Base-by-base conservation (phyloP, 92 coral and sea anemone genomes). In the Zoanthus sansibaricus region DNA sequence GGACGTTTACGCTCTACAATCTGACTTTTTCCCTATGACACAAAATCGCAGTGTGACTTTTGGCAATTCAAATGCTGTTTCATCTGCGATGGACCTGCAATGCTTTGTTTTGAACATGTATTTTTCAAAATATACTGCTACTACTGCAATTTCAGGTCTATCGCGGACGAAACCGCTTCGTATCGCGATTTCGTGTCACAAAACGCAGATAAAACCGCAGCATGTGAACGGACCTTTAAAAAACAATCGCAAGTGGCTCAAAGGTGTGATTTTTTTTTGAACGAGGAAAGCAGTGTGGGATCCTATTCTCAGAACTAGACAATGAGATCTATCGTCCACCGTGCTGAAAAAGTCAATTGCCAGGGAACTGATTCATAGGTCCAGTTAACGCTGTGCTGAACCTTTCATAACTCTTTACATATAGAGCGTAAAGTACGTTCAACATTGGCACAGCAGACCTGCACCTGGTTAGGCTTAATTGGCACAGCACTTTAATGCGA, bases 191-290 rank as follows among this genome's bases (percentile, higher is more conserved):
- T 76, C 82, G 82, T 54, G 66, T 76, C 82, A 51, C 82, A 76
- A 76, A 76, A 51, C 21, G 82, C 82, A 76, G 67, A 76, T 76
- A 76, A 76, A 76, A 76, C 51, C 44, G 82, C 67, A 77, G 82
- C 82, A 77, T 77, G 82, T 77, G 82, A 77, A 77, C 69, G 82
- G 82, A 21, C 82, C 82, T 31, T 77, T 77, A 77, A 77, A 77
- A 77, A 77, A 77, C 82, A 75, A 75, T 20, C 37, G 79, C 79
- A 55, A 77, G 69, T 77, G 82, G 20, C 82, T 77, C 82, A 77
- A 77, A 77, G 82, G 82, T 58, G 46, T 77, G 46, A 77, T 31
- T 77, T 31, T 77, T 75, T 77, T 77, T 69, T 77, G 82, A 77
- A 55, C 69, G 82, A 77, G 82, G 82, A 77, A 76, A 76, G 80